phyloP scores from a whole-genome alignment of 2,888 invertebrate species.

The Leucophora obtusa region DNA sequence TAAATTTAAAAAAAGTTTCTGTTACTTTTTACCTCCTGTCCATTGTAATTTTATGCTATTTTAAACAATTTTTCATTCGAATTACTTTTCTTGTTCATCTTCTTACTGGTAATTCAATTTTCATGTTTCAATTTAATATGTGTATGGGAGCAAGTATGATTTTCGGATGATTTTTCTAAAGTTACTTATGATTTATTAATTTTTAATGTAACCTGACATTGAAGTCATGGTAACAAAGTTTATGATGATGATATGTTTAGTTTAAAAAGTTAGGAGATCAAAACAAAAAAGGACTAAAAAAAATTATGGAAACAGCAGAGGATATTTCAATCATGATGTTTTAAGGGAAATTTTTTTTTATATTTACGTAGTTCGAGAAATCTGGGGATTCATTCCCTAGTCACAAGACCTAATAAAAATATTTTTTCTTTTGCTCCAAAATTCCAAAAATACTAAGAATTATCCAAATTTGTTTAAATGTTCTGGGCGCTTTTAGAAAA shows the following conservation, averaged over 20 bases:
- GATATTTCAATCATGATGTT: no score
- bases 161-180: constrained; percentile 41
- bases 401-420: no score
- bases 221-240: constrained; percentile 60
- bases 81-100: not conserved
- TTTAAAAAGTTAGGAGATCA: not conserved
- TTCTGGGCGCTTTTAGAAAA: no score
- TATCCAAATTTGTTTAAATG: no score
- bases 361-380: no score
- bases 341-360: no score
- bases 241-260: constrained; percentile 17
- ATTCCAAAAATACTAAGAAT: no score
- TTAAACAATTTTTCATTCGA: constrained; percentile 34
- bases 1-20: constrained; percentile 31
- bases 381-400: no score
- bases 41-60: constrained; percentile 51
- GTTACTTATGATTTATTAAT: constrained; percentile 66
- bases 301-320: no score
- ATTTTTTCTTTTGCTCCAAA: no score
- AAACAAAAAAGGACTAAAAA: not conserved
- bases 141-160: not conserved
- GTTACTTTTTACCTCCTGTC: constrained; percentile 44
- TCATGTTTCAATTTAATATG: constrained; percentile 17
- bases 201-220: constrained; percentile 63
- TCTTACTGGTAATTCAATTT: constrained; percentile 40